Conservation (phyloP, 2,113 vertebrate species). For the Acrocephalus arundinaceus region DNA sequence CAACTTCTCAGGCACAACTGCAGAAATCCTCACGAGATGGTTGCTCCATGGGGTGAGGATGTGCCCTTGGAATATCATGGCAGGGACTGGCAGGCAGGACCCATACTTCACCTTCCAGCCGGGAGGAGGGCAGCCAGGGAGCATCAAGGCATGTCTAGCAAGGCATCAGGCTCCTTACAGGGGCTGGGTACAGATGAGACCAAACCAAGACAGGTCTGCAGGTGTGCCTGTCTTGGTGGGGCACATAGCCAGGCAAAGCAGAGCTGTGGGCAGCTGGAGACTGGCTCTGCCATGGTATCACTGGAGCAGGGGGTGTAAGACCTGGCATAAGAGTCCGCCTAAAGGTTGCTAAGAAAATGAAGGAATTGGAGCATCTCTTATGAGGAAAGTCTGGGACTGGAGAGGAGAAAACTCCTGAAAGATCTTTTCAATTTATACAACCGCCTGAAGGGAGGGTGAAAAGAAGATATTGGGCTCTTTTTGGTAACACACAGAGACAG, state of each 20-base stretch:
- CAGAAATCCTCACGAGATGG: neutral
- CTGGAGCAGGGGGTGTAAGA: fast-evolving
- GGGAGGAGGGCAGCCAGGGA: neutral
- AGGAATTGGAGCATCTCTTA: neutral
- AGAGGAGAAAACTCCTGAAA: neutral
- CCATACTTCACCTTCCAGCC: fast-evolving
- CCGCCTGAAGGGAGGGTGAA: neutral
- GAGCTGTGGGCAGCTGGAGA: neutral
- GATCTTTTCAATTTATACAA: neutral
- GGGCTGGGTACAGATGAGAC: neutral
- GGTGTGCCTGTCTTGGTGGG: neutral
- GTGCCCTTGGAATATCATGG: too few species aligned
- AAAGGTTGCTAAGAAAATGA: neutral
- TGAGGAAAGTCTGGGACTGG: neutral
- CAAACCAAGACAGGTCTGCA: neutral
- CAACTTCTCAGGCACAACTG: neutral
- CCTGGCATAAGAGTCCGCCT: fast-evolving
- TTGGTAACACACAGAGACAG: neutral
- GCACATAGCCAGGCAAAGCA: fast-evolving
- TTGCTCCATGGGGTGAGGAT: neutral
- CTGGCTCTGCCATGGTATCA: fast-evolving
- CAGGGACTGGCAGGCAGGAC: neutral
- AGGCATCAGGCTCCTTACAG: neutral
- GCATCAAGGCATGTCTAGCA: fast-evolving
- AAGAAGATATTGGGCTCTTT: neutral